Evolutionary conservation across 2,888 invertebrate genomes (phyloP), one percentile per base, ranked within the genome.

Genomic region (Papilio protenor): DNA sequence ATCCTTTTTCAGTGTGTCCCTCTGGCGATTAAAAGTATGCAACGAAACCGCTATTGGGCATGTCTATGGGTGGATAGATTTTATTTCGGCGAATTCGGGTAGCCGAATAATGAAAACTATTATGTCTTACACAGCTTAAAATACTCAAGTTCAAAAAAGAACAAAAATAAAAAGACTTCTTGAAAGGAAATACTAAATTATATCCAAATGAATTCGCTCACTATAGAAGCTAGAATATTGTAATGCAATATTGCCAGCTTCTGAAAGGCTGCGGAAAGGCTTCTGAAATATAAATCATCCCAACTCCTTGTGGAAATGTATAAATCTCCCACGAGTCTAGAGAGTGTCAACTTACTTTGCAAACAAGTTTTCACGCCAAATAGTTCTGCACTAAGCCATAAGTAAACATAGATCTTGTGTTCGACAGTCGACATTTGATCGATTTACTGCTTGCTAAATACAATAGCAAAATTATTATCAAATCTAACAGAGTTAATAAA

Each of bases 361-460:
- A 73, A 73, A 73, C 64, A 77, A 73, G 72, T 72, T 77, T 27
- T 76, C 73, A 73, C 77, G 77, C 61, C 71, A 61, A 76, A 75
- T 75, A 77, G 61, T 61, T 64, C 52, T 52, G 33, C 64, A 33
- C 47, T 57, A 27, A 52, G 52, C 27, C 40, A 66, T 18, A 66
- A 64, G 66, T 45, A 45, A 69, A 69, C 45, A 69, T 69, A 69
- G 45, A 69, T 69, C 66, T 69, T 45, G n/a, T 11, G 45, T 66
- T 69, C 27, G 33, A 21, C 12, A 10, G 21, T 45, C 16, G 66
- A 69, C 45, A 69, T 45, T 69, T 45, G 66, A 69, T 69, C 66
- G 45, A 69, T 69, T 69, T 69, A 69, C 66, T 45, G 12, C 21
- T 21, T 69, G 11, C 21, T 61, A 61, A 61, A 61, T 61, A 16